Percentiles rank a stretch among this genome's conserved stretches.
Evolutionary conservation across 2,888 invertebrate genomes (phyloP).

Genomic region (Tenthredo mesomela): DNA sequence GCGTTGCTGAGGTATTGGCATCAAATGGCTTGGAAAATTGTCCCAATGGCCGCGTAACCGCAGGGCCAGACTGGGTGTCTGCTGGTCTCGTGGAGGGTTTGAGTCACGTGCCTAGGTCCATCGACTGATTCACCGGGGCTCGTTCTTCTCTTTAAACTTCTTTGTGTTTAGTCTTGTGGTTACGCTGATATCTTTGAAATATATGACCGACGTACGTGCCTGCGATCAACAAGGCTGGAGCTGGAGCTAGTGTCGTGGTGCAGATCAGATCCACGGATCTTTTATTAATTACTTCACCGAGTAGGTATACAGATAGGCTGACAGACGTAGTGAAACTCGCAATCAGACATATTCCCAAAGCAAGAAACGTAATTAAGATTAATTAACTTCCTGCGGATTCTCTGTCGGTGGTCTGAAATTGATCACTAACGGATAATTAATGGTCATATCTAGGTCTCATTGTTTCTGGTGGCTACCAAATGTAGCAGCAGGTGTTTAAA

Average conservation of each 20-base stretch:
- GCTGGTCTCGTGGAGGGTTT: slow-evolving; percentile 23
- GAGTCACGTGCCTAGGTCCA: slow-evolving; percentile 48
- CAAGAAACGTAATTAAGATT: slow-evolving; percentile 15
- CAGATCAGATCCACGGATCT: not conserved
- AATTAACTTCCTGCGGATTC: slow-evolving; percentile 28
- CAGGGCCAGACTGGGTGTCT: slow-evolving; percentile 40
- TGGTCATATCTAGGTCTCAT: not conserved
- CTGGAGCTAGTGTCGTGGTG: not conserved
- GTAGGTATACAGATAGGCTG: not conserved
- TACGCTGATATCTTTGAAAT: slow-evolving; percentile 49
- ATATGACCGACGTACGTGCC: slow-evolving; percentile 42
- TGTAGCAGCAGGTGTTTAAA: not conserved
- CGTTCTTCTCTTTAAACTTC: slow-evolving; percentile 45
- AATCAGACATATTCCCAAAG: not conserved
- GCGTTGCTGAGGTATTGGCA: slow-evolving; percentile 29
- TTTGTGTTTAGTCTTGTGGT: slow-evolving; percentile 50
- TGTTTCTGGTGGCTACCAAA: not conserved
- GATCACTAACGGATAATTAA: slow-evolving; percentile 19
- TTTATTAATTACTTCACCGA: slow-evolving; percentile 10
- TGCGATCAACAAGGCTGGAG: slow-evolving; percentile 23
- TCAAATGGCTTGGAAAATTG: slow-evolving; percentile 50
- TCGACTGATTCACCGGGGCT: slow-evolving; percentile 42
- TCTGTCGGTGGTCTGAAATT: slow-evolving; percentile 11
- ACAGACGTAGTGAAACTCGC: not conserved
- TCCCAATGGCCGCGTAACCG: slow-evolving; percentile 45